Evolutionary conservation across 92 coral and sea anemone genomes (phyloP).

Genomic region (Paragorgia papillata): DNA sequence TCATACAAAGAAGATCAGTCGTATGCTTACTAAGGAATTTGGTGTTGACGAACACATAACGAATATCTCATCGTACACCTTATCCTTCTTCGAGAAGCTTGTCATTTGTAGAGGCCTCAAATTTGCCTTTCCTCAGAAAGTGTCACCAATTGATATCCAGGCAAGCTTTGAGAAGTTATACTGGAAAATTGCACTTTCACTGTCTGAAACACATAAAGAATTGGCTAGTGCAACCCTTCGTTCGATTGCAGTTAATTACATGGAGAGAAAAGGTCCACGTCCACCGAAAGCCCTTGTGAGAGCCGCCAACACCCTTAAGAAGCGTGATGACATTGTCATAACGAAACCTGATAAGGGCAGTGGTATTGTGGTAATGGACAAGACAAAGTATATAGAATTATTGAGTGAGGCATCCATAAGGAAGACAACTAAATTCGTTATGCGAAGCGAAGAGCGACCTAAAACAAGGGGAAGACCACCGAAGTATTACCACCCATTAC

Average conservation of each 20-base stretch:
- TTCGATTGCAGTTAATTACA: slow-evolving; percentile 58
- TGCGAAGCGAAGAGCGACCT: slow-evolving; percentile 35
- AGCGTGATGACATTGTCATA: slow-evolving; percentile 52
- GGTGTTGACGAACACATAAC: slow-evolving; percentile 51
- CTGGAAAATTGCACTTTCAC: slow-evolving; percentile 30
- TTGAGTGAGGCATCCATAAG: slow-evolving; percentile 59
- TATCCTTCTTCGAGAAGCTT: slow-evolving; percentile 51
- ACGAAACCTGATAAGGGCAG: slow-evolving; percentile 63
- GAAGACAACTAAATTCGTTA: slow-evolving; percentile 41
- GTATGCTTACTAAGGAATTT: slow-evolving; percentile 24
- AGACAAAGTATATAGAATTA: slow-evolving; percentile 42
- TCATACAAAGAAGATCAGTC: slow-evolving; percentile 39
- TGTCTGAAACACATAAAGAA: slow-evolving; percentile 25
- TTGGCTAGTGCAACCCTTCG: slow-evolving; percentile 41
- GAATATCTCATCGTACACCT: slow-evolving; percentile 42
- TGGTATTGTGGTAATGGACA: slow-evolving; percentile 64
- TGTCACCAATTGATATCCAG: slow-evolving; percentile 38
- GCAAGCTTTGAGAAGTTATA: slow-evolving; percentile 53
- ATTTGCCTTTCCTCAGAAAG: slow-evolving; percentile 42
- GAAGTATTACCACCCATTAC: slow-evolving; percentile 55
- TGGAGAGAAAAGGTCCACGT: slow-evolving; percentile 37
- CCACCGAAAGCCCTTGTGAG: slow-evolving; percentile 42
- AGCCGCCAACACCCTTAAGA: slow-evolving; percentile 20
- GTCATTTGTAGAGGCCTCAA: slow-evolving; percentile 51
- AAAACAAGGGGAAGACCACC: slow-evolving; percentile 44